A percentile compares a stretch with the other conserved stretches of the same genome.
These are phyloP conservation scores for Podarcis siculus DNA, from an alignment of 2,797 vertebrate genomes.

Conservation along the genomic window DNA sequence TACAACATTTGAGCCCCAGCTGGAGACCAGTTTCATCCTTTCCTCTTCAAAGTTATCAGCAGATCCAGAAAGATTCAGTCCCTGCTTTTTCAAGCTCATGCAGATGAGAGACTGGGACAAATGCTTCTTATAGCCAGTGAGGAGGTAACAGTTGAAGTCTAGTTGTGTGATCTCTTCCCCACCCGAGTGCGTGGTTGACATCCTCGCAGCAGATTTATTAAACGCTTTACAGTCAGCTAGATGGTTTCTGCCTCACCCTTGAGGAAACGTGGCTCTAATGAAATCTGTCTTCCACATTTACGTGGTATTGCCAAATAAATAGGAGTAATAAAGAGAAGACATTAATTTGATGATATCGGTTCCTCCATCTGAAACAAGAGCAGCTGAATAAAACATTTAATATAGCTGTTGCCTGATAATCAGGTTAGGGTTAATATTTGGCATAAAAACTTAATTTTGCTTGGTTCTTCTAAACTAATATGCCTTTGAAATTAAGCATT, in stretches of 20 bases:
- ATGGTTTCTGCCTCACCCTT: not conserved
- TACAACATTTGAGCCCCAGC: not conserved
- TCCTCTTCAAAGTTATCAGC: not conserved
- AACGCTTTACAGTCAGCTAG: not conserved
- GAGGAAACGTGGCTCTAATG: not conserved
- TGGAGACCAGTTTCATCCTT: not conserved
- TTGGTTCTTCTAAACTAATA: not conserved
- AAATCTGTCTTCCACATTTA: not conserved
- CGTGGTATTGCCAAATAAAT: not conserved
- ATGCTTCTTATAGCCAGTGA: not conserved
- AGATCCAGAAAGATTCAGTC: too few species aligned
- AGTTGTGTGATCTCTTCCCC: not conserved
- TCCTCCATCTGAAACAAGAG: not conserved
- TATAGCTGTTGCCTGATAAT: not conserved
- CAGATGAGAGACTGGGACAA: not conserved
- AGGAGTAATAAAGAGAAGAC: not conserved
- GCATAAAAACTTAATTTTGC: not conserved
- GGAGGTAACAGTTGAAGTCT: not conserved
- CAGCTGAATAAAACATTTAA: not conserved
- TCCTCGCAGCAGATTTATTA: not conserved
- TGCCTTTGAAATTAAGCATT: not conserved
- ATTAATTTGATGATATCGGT: not conserved
- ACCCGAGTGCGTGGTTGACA: not conserved
- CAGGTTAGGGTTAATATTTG: not conserved
- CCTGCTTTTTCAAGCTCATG: too few species aligned